phyloP scores from a whole-genome alignment of 2,113 vertebrate species.

The Scalopus aquaticus region DNA sequence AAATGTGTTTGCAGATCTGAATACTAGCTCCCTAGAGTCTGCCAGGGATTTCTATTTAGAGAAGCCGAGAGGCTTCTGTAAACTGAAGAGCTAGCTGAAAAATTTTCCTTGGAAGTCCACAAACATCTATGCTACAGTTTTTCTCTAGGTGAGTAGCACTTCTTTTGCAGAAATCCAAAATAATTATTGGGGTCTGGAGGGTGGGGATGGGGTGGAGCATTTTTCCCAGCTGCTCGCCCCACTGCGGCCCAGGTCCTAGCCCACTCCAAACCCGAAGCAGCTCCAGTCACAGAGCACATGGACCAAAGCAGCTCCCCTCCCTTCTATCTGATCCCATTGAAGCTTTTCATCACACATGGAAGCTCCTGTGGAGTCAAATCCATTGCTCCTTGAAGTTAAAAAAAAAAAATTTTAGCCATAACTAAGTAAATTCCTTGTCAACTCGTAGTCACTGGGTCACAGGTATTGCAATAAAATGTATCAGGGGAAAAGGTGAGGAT shows the following conservation, averaged over 20 bases:
- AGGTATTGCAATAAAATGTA: background rate
- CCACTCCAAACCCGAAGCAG: background rate
- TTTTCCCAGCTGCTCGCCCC: background rate
- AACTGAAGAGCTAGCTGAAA: constrained; percentile 73
- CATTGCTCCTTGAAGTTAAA: background rate
- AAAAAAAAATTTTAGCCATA: background rate
- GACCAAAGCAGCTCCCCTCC: background rate
- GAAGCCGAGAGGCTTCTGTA: constrained; percentile 79
- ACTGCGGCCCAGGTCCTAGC: background rate
- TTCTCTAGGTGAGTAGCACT: background rate
- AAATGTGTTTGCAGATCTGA: constrained; percentile 78
- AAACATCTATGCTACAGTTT: constrained; percentile 6
- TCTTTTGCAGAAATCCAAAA: background rate
- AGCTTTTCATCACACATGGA: background rate
- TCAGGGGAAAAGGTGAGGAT: background rate
- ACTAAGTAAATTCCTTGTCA: background rate
- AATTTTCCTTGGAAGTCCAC: constrained; percentile 66
- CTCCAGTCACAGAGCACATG: background rate
- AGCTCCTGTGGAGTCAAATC: background rate
- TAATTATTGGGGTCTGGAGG: no score
- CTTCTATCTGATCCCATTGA: background rate
- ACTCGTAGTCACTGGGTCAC: background rate
- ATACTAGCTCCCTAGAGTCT: constrained; percentile 64
- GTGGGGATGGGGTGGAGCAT: rapidly evolving
- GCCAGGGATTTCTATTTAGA: constrained; percentile 76